These are phyloP conservation scores for Sprattus sprattus DNA, from an alignment of 2,113 vertebrate species.

Conservation along the genomic window DNA sequence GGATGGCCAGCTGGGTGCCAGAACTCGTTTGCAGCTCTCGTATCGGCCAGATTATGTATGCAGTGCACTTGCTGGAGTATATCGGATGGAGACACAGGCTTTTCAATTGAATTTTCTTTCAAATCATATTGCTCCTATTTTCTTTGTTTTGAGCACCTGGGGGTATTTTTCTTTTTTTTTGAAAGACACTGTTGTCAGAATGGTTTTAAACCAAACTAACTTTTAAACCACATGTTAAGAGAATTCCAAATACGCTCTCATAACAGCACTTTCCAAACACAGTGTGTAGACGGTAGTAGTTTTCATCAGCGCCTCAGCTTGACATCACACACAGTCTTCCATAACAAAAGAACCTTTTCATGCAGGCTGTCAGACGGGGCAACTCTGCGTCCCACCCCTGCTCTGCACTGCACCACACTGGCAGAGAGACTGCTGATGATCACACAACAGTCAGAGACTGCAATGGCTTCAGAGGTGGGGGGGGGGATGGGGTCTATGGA, in stretches of 20 bases:
- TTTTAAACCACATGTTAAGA: neutral
- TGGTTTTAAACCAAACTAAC: neutral
- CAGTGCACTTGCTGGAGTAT: neutral
- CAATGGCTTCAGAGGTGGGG: neutral
- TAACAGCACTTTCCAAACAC: neutral
- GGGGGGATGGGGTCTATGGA: neutral
- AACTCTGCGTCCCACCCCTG: neutral
- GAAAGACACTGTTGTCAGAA: neutral
- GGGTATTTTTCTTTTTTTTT: neutral
- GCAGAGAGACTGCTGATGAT: neutral
- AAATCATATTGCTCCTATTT: neutral
- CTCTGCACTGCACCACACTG: neutral
- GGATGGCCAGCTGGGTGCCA: neutral
- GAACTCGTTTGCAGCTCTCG: neutral
- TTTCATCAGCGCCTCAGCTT: neutral
- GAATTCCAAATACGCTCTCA: neutral
- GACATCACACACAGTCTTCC: neutral
- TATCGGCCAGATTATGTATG: neutral
- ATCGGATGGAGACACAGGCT: conserved; percentile 1
- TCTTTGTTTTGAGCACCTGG: neutral
- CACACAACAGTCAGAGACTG: conserved; percentile 2
- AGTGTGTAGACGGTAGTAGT: neutral
- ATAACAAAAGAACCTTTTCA: conserved; percentile 1
- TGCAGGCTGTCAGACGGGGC: neutral
- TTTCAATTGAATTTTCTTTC: neutral